Base-by-base conservation (phyloP, 2,113 vertebrate species). In the Pteronura brasiliensis region DNA sequence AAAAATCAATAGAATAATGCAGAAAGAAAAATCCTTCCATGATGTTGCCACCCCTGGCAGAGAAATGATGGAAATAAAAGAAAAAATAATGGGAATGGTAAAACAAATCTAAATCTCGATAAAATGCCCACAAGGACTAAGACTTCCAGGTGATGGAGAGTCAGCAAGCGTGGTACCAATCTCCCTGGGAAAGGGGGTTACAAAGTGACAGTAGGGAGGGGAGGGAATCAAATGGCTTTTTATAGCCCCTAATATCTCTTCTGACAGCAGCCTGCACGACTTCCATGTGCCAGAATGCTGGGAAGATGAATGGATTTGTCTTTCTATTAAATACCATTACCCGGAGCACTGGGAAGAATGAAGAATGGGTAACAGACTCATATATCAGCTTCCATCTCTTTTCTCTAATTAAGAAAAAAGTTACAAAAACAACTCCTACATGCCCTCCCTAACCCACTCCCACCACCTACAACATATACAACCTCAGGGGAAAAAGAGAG, bases 241-340 rank as follows among this genome's bases (percentile, higher is more conserved):
- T 98, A 98, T 98, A 98, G 98, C 44, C 36, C 95, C 96, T 98
- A 98, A 98, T 99, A 98, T 98, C 98, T 98, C 98, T 98, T 98
- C 98, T 98, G 98, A 98, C 98, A 98, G 98, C 93, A 98, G 96
- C 85, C 96, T 96, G 95, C 98, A 96, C 86, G 96, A 98, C 97
- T 98, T 98, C 98, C 95, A 98, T 83, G 93, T 96, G 96, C 98
- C 96, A 96, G 96, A 95, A 98, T 47, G 57, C 96, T 69, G 74
- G 69, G 74, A 98, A 99, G 98, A 99, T 95, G 95, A 98, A 98
- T 98, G 96, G 94, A 88, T 98, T 98, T 97, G 97, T 98, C 98
- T 98, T 98, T 98, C 97, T 15, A 4, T 95, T 98, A 98, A 98
- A 98, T 95, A 96, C 92, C 77, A 97, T 98, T 98, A 98, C 97